Conservation (phyloP, 2,113 vertebrate species). For the Grammomys surdaster region DNA sequence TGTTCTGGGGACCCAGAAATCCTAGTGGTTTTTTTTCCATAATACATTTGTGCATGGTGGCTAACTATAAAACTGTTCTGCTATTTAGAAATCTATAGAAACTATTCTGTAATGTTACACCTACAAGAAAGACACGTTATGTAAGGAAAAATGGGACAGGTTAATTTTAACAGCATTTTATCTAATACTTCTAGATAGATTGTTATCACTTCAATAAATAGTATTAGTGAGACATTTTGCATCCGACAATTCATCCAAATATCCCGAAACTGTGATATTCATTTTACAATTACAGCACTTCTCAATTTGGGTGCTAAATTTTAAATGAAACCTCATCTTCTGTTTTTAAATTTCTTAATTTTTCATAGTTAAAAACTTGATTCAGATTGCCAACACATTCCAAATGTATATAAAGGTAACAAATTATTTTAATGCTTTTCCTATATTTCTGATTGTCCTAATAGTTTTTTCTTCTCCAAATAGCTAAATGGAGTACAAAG, state of each 20-base stretch:
- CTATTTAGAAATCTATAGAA: background rate
- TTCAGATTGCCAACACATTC: background rate
- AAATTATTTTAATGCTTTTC: background rate
- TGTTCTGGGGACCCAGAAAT: background rate
- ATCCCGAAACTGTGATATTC: background rate
- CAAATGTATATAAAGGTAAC: background rate
- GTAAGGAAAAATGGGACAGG: background rate
- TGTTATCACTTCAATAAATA: background rate
- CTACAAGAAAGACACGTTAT: background rate
- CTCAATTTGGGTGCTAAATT: background rate
- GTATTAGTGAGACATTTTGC: background rate
- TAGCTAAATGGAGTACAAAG: background rate
- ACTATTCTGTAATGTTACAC: background rate
- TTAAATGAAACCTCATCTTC: background rate
- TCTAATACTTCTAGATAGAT: background rate
- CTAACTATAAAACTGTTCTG: background rate
- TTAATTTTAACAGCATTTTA: slow-evolving; percentile 5
- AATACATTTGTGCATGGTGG: background rate
- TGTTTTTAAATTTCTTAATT: slow-evolving; percentile 15
- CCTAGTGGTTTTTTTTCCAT: background rate
- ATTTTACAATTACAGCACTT: background rate
- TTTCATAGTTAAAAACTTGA: background rate
- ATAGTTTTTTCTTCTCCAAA: background rate
- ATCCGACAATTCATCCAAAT: background rate
- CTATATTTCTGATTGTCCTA: background rate